Conservation (phyloP, 2,888 invertebrate species). For the Xylophagus ater region DNA sequence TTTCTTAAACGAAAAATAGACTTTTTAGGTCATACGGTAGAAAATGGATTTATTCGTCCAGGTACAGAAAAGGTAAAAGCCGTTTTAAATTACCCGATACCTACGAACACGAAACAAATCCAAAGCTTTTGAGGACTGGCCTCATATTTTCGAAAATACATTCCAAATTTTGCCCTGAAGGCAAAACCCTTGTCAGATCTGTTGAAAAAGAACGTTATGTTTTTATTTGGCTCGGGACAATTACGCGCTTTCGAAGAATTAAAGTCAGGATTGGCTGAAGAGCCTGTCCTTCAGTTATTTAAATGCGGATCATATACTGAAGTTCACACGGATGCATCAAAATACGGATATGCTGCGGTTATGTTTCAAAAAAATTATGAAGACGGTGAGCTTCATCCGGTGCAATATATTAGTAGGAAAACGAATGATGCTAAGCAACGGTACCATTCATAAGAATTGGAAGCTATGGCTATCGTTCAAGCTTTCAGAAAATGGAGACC, state of each 20-base stretch:
- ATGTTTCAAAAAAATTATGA: constrained; percentile 21
- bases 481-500: constrained; percentile 28
- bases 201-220: not conserved
- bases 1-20: constrained; percentile 20
- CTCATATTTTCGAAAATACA: constrained; percentile 21
- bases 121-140: constrained; percentile 23
- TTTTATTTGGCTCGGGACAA: not conserved
- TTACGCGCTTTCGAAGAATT: not conserved
- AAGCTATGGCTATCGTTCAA: constrained; percentile 28
- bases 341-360: constrained; percentile 23
- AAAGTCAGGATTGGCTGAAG: not conserved
- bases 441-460: constrained; percentile 29
- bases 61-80: constrained; percentile 18
- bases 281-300: constrained; percentile 3
- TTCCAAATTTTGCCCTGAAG: constrained; percentile 17
- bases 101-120: constrained; percentile 20
- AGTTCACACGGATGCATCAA: constrained; percentile 23
- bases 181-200: constrained; percentile 21
- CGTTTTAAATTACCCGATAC: constrained; percentile 20
- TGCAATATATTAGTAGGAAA: constrained; percentile 27
- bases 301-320: constrained; percentile 13
- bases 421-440: constrained; percentile 24
- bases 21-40: constrained; percentile 23
- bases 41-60: constrained; percentile 18
- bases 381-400: constrained; percentile 23